Evolutionary conservation across 2,888 invertebrate genomes (phyloP).

Genomic region (Gryllus longicercus): DNA sequence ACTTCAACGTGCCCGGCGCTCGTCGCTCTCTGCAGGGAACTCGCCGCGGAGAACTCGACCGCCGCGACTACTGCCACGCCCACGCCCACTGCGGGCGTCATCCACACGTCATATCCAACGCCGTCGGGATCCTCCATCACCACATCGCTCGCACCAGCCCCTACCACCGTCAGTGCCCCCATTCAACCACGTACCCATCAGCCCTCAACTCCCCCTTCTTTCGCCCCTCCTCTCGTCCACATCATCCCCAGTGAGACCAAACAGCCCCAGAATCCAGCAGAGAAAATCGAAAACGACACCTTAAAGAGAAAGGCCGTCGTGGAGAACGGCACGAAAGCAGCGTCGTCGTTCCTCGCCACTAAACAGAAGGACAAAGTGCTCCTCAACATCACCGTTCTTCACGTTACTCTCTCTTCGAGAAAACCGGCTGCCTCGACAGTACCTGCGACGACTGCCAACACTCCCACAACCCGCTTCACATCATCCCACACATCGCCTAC

Average conservation of each 20-base stretch:
- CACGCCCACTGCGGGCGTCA: neutral
- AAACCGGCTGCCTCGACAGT: neutral
- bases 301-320: neutral
- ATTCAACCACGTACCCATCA: no score
- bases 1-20: slow-evolving; percentile 27
- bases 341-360: neutral
- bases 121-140: neutral
- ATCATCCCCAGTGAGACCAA: slow-evolving; percentile 8
- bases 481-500: neutral
- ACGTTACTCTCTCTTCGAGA: neutral
- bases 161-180: neutral
- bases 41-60: neutral
- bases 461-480: neutral
- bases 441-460: neutral
- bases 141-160: neutral
- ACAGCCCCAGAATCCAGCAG: neutral
- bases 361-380: neutral
- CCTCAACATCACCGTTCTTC: neutral
- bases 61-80: neutral
- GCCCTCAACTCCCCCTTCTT: neutral
- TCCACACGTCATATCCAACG: neutral
- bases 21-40: neutral
- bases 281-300: neutral
- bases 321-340: neutral
- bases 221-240: neutral